These are phyloP conservation scores for Stratiolaelaps scimitus DNA, from an alignment of 1,140 invertebrate genomes.

Conservation along the genomic window DNA sequence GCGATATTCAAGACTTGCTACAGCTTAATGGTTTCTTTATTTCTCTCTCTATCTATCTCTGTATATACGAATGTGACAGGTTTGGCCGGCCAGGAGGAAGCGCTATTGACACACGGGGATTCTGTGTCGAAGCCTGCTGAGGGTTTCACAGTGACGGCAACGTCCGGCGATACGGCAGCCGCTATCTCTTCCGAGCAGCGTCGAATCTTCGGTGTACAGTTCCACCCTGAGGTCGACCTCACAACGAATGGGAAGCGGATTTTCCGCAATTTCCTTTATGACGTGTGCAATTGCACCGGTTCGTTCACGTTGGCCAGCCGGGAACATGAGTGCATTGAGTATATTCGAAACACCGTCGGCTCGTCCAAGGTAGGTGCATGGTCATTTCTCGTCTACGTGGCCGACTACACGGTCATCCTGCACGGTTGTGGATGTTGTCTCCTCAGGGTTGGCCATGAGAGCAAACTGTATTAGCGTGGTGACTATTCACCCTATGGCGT, in stretches of 20 bases:
- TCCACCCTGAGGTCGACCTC: constrained; percentile 93
- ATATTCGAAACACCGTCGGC: constrained; percentile 77
- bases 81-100: constrained; percentile 69
- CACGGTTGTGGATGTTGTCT: too few species aligned
- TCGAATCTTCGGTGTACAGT: constrained; percentile 90
- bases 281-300: constrained; percentile 69
- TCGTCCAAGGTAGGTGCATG: constrained; percentile 57
- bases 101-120: constrained; percentile 92
- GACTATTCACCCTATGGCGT: too few species aligned
- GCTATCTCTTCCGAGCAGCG: constrained; percentile 82
- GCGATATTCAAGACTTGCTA: too few species aligned
- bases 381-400: too few species aligned
- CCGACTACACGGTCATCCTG: too few species aligned
- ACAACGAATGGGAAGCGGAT: constrained; percentile 80
- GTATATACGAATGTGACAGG: constrained; percentile 42
- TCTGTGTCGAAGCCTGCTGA: constrained; percentile 80
- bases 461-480: too few species aligned
- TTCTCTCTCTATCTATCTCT: too few species aligned
- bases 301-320: constrained; percentile 75
- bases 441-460: too few species aligned
- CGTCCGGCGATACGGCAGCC: constrained; percentile 67
- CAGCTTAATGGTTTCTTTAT: too few species aligned
- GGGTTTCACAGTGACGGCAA: constrained; percentile 65
- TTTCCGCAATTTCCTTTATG: constrained; percentile 86
- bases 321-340: constrained; percentile 81